Percentiles rank a stretch among this genome's conserved stretches.
Conservation (phyloP, 2,113 vertebrate genomes). For the Phocoena phocoena region DNA sequence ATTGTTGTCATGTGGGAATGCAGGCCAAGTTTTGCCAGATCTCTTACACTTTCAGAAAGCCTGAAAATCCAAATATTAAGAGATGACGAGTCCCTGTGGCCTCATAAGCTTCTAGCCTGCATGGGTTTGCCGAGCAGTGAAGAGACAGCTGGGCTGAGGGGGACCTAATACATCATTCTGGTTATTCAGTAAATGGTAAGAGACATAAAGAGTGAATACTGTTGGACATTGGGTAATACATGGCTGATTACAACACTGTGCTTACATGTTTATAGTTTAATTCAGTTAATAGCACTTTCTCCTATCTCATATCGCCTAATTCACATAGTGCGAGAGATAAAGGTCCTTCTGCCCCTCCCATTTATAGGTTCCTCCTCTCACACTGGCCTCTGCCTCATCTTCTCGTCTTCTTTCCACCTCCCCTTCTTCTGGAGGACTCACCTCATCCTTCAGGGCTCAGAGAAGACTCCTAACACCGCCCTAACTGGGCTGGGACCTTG, state of each 20-base stretch:
- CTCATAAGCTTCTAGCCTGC: neutral
- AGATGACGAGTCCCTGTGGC: neutral
- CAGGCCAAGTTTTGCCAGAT: neutral
- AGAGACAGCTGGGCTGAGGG: neutral
- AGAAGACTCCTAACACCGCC: neutral
- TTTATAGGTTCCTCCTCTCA: neutral
- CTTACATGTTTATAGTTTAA: neutral
- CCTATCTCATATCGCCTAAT: neutral
- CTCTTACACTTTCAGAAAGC: constrained; percentile 18
- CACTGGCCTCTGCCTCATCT: neutral
- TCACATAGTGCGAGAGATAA: neutral
- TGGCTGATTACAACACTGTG: neutral
- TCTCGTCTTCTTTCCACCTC: neutral
- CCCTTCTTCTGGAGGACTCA: neutral
- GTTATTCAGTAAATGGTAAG: neutral
- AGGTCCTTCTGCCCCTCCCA: neutral
- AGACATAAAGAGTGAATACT: neutral
- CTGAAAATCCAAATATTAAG: neutral
- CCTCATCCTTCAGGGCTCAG: neutral
- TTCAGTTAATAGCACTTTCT: neutral
- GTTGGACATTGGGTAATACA: neutral
- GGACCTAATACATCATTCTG: neutral
- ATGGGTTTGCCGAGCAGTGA: neutral
- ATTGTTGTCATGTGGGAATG: neutral
- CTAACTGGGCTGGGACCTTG: neutral